A percentile compares a stretch with the other conserved stretches of the same genome.
Evolutionary conservation across 2,113 vertebrate genomes (phyloP).

Genomic region (Calidris pugnax): DNA sequence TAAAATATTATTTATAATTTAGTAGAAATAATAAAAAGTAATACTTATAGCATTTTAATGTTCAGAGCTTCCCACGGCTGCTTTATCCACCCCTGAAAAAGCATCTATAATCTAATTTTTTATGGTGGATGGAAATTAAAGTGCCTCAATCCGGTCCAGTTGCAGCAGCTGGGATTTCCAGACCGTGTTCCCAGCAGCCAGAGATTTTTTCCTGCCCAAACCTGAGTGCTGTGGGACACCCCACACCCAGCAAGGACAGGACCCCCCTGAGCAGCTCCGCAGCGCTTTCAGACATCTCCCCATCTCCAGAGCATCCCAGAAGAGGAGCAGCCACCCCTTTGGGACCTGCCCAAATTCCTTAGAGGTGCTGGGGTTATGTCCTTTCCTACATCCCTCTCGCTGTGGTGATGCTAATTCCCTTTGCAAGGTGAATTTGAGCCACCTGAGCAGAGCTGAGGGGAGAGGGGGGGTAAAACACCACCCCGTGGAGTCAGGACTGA

Average conservation of each 20-base stretch:
- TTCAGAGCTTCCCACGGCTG: neutral
- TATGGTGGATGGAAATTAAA: neutral
- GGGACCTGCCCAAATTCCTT: rapidly evolving
- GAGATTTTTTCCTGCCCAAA: neutral
- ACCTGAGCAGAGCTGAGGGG: neutral
- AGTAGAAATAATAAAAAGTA: neutral
- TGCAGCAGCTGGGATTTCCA: neutral
- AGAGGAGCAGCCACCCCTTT: neutral
- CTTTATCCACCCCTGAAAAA: neutral
- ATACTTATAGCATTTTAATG: neutral
- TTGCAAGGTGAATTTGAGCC: neutral
- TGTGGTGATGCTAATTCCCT: neutral
- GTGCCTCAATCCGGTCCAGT: neutral
- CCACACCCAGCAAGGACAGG: neutral
- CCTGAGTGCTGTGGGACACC: neutral
- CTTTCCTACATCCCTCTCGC: rapidly evolving
- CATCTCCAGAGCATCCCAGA: neutral
- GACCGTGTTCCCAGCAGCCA: rapidly evolving
- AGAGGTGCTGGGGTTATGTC: rapidly evolving
- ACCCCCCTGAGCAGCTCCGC: neutral
- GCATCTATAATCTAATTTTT: neutral
- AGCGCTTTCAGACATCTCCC: neutral
- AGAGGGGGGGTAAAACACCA: rapidly evolving
- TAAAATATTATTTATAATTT: neutral
- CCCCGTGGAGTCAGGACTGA: rapidly evolving